A percentile compares a stretch with the other conserved stretches of the same genome.
Evolutionary conservation across 2,888 invertebrate species (phyloP).

Genomic region (Epicampocera succincta): DNA sequence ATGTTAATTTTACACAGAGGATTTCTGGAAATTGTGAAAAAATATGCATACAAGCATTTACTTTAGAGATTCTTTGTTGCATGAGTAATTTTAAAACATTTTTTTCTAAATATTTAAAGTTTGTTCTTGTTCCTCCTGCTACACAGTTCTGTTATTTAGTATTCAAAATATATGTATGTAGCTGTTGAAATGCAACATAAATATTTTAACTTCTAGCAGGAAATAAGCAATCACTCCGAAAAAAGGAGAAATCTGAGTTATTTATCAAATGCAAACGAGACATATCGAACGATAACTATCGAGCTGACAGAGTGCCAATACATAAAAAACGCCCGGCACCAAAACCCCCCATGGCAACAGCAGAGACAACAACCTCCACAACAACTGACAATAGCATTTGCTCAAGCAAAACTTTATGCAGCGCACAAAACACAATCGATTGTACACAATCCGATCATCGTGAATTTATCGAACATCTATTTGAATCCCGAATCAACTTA

Average conservation of each 20-base stretch:
- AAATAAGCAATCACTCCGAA: slow-evolving; percentile 39
- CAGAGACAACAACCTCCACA: slow-evolving; percentile 52
- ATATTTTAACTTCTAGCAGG: slow-evolving; percentile 53
- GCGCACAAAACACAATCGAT: slow-evolving; percentile 31
- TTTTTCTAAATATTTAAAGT: neutral
- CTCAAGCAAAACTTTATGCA: slow-evolving; percentile 20
- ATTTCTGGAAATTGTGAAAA: neutral
- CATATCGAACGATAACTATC: slow-evolving; percentile 45
- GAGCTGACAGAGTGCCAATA: slow-evolving; percentile 45
- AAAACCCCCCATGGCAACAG: slow-evolving; percentile 68
- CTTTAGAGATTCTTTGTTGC: slow-evolving; percentile 55
- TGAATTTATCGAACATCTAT: slow-evolving; percentile 73
- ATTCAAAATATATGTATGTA: neutral
- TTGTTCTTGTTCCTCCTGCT: slow-evolving; percentile 11
- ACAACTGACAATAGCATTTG: slow-evolving; percentile 1
- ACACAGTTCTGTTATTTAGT: neutral
- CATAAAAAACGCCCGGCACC: slow-evolving; percentile 72
- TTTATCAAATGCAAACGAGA: slow-evolving; percentile 56
- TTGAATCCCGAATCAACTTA: slow-evolving; percentile 58
- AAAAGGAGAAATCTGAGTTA: slow-evolving; percentile 70
- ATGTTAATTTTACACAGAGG: too few species aligned
- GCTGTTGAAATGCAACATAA: neutral
- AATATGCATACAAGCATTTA: neutral
- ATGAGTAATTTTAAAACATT: slow-evolving; percentile 28
- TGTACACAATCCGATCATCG: slow-evolving; percentile 68